These are phyloP conservation scores for Cheilosia vulpina DNA, from an alignment of 2,888 invertebrate genomes.

Conservation along the genomic window DNA sequence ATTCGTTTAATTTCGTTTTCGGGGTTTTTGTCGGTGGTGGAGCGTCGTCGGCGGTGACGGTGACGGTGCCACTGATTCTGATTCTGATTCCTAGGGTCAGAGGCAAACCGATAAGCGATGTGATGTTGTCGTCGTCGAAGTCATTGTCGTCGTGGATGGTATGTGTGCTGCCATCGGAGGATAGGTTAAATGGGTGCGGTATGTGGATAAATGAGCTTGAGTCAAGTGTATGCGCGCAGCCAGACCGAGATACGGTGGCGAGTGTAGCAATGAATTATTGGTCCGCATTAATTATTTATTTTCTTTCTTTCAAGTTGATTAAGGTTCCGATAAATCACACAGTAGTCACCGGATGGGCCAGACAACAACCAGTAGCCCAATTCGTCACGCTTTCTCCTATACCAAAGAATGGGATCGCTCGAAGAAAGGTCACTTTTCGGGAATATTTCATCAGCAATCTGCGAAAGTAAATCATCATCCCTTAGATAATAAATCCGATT, in stretches of 20 bases:
- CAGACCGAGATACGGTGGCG: conserved; percentile 63
- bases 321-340: conserved; percentile 70
- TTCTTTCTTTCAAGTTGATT: conserved; percentile 72
- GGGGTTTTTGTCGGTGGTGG: conserved; percentile 60
- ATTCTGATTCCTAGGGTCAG: conserved; percentile 61
- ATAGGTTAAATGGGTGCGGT: conserved; percentile 74
- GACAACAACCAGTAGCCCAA: conserved; percentile 52
- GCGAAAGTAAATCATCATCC: conserved; percentile 61
- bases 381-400: conserved; percentile 53
- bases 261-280: conserved; percentile 70
- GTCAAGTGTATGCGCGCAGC: conserved; percentile 44
- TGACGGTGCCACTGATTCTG: conserved; percentile 51
- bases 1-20: conserved; percentile 68
- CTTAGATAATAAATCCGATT: conserved; percentile 70
- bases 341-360: conserved; percentile 45
- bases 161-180: conserved; percentile 48
- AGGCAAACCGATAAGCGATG: conserved; percentile 74
- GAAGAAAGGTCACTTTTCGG: conserved; percentile 55
- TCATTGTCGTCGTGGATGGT: conserved; percentile 66
- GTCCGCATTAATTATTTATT: conserved; percentile 73
- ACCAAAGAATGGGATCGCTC: conserved; percentile 40
- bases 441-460: conserved; percentile 57
- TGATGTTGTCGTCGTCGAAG: conserved; percentile 72
- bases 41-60: conserved; percentile 47
- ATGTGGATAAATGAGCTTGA: conserved; percentile 67